A percentile compares a stretch with the other conserved stretches of the same genome.
Evolutionary conservation across 2,888 invertebrate species (phyloP).

Genomic region (Agonopterix arenella): DNA sequence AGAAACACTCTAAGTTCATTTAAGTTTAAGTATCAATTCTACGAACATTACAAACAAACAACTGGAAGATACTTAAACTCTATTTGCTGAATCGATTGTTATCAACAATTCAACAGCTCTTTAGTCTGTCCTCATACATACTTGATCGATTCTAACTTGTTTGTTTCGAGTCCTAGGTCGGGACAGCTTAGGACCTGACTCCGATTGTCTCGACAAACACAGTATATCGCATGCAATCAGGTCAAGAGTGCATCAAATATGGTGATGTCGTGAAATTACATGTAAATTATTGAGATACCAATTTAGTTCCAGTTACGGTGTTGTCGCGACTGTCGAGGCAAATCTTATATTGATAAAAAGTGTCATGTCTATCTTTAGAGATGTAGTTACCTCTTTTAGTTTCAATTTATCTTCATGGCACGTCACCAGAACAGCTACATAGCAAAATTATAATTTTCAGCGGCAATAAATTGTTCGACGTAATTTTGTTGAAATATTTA

Average conservation of each 20-base stretch:
- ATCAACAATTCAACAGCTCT: background rate
- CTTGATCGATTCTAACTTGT: background rate
- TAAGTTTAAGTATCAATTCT: too few relatives aligned
- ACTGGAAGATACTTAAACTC: background rate
- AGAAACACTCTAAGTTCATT: too few relatives aligned
- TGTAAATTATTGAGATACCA: conserved; percentile 43
- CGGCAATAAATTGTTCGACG: conserved; percentile 11
- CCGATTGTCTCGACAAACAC: conserved; percentile 1
- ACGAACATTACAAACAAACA: too few relatives aligned
- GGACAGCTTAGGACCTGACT: background rate
- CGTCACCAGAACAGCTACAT: too few relatives aligned
- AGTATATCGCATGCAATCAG: conserved; percentile 33
- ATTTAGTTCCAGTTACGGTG: conserved; percentile 36
- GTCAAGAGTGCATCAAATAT: conserved; percentile 44
- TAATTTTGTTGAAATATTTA: background rate
- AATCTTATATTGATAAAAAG: too few relatives aligned
- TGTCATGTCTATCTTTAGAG: too few relatives aligned
- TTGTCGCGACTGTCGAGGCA: conserved; percentile 12
- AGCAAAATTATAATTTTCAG: too few relatives aligned
- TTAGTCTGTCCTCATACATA: background rate
- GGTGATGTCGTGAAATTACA: conserved; percentile 48
- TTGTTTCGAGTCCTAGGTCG: background rate
- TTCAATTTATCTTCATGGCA: too few relatives aligned
- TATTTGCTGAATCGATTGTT: background rate
- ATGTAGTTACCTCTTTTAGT: too few relatives aligned